Evolutionary conservation across 1,140 invertebrate genomes (phyloP).

Genomic region (Lasioglossum albipes): DNA sequence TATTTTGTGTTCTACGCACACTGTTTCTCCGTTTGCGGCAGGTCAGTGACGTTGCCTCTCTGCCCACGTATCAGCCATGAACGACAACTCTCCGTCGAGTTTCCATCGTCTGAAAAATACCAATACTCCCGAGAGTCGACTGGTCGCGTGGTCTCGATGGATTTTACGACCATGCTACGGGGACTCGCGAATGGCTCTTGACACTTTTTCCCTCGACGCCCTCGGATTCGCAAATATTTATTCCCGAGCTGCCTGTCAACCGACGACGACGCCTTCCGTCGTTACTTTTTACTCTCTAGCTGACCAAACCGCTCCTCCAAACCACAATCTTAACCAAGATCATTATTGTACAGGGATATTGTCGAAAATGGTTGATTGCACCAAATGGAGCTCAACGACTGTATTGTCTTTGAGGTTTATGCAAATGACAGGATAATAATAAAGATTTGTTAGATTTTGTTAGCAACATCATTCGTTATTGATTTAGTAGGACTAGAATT

Average conservation of each 20-base stretch:
- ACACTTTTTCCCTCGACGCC: conserved; percentile 17
- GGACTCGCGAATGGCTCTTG: conserved; percentile 21
- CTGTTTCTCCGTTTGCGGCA: conserved; percentile 50
- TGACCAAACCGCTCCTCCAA: too few species aligned
- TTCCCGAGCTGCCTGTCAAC: conserved; percentile 16
- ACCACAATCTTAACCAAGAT: too few species aligned
- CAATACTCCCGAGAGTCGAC: not conserved
- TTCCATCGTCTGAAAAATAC: conserved; percentile 14
- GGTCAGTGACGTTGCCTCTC: conserved; percentile 57
- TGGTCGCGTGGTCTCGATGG: conserved; percentile 22
- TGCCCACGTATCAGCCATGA: conserved; percentile 49
- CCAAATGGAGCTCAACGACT: too few species aligned
- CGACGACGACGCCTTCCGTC: not conserved
- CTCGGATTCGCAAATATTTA: conserved; percentile 37
- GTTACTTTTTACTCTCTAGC: not conserved
- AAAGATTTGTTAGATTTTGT: too few species aligned
- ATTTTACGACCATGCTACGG: conserved; percentile 35
- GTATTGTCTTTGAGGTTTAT: too few species aligned
- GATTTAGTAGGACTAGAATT: too few species aligned
- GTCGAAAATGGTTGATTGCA: too few species aligned
- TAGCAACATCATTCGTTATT: too few species aligned
- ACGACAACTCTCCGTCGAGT: conserved; percentile 25
- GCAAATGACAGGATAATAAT: too few species aligned
- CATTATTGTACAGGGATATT: too few species aligned
- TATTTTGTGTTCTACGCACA: conserved; percentile 50